Percentiles rank a stretch among this genome's conserved stretches.
Conservation (phyloP, 2,797 vertebrate species). For the Coluber constrictor region DNA sequence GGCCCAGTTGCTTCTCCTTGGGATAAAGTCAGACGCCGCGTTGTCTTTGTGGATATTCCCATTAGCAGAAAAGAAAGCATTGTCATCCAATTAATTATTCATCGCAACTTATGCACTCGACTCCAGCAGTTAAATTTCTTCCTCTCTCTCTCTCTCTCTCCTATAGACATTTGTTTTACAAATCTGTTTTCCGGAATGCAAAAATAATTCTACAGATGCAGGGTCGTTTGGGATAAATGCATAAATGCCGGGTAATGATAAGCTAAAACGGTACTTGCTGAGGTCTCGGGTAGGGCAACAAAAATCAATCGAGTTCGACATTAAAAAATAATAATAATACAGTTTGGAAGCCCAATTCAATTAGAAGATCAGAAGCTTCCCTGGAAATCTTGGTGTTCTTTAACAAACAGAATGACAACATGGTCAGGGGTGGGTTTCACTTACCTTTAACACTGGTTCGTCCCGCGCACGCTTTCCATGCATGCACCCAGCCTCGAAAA, state of each 20-base stretch:
- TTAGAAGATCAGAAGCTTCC: not conserved
- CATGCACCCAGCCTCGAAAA: too few relatives aligned
- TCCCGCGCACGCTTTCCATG: too few relatives aligned
- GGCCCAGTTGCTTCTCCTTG: not conserved
- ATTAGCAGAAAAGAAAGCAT: not conserved
- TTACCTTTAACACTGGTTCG: too few relatives aligned
- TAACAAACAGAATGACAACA: not conserved
- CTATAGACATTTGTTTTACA: constrained; percentile 4
- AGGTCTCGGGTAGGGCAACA: not conserved
- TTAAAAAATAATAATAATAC: constrained; percentile 33
- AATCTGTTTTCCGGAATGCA: not conserved
- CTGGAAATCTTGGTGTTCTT: not conserved
- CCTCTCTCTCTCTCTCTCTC: not conserved
- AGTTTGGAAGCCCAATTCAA: not conserved
- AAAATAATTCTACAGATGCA: not conserved
- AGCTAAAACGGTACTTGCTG: not conserved
- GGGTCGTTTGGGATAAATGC: not conserved
- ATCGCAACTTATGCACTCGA: not conserved
- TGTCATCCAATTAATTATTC: constrained; percentile 16
- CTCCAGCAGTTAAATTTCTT: constrained; percentile 8
- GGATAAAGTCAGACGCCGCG: not conserved
- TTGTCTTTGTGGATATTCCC: not conserved
- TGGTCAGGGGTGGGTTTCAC: not conserved
- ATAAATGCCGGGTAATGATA: not conserved
- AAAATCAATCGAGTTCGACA: not conserved